A percentile compares a stretch with the other conserved stretches of the same genome.
phyloP scores from a whole-genome alignment of 2,888 invertebrate species.

The Eupeodes luniger region DNA sequence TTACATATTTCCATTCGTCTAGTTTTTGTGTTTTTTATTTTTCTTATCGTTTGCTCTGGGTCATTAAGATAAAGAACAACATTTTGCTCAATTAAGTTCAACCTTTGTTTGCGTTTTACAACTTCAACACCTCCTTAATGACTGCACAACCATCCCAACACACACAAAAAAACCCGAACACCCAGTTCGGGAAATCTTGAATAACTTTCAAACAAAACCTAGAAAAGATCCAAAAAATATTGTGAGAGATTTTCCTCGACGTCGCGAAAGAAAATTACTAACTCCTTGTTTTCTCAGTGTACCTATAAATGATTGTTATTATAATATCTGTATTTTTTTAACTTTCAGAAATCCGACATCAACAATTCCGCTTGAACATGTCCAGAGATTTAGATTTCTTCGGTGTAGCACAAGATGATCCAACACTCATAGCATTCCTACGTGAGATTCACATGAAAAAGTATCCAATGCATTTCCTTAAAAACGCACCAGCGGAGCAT shows the following conservation, averaged over 20 bases:
- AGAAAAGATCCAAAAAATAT: conserved; percentile 16
- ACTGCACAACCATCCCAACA: conserved; percentile 48
- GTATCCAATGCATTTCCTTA: conserved; percentile 82
- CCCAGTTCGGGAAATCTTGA: neutral
- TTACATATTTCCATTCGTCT: conserved; percentile 53
- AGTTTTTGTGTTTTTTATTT: conserved; percentile 18
- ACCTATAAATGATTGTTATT: conserved; percentile 51
- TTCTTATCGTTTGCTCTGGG: conserved; percentile 66
- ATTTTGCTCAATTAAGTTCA: conserved; percentile 72
- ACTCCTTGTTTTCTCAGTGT: conserved; percentile 13
- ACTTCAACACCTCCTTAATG: conserved; percentile 65
- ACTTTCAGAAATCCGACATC: conserved; percentile 87
- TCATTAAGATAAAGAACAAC: conserved; percentile 72
- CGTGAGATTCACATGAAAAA: conserved; percentile 88
- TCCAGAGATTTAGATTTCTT: conserved; percentile 91
- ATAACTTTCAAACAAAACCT: neutral
- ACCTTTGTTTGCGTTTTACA: conserved; percentile 56
- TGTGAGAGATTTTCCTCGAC: conserved; percentile 43
- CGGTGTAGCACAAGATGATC: conserved; percentile 90
- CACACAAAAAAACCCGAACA: neutral
- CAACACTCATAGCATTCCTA: conserved; percentile 90
- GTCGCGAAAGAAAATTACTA: conserved; percentile 40
- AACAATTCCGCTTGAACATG: conserved; percentile 92
- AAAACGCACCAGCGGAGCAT: conserved; percentile 78
- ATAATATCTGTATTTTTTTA: conserved; percentile 39